A percentile compares a stretch with the other conserved stretches of the same genome.
Conservation (phyloP, 2,888 invertebrate species). For the Hydropsyche betteni region DNA sequence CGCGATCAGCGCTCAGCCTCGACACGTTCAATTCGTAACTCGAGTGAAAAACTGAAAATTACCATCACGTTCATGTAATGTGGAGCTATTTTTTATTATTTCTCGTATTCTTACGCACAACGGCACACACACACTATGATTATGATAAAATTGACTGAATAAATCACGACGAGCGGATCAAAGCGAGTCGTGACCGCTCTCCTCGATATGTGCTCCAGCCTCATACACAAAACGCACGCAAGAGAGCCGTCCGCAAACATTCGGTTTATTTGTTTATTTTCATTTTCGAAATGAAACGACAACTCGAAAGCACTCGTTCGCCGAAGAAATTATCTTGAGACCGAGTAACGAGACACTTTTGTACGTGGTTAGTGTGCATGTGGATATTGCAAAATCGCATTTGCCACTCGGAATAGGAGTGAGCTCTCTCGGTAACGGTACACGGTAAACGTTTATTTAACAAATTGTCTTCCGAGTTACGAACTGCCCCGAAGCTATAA, state of each 20-base stretch:
- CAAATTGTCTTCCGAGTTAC: slow-evolving; percentile 43
- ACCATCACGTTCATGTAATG: neutral
- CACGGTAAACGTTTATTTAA: slow-evolving; percentile 38
- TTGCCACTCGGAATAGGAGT: neutral
- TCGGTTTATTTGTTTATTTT: neutral
- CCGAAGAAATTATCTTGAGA: no score
- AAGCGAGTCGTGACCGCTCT: slow-evolving; percentile 10
- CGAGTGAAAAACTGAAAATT: slow-evolving; percentile 13
- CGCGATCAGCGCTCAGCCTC: no score
- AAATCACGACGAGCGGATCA: slow-evolving; percentile 29
- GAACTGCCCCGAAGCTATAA: slow-evolving; percentile 28
- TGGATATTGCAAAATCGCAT: no score
- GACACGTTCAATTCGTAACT: neutral
- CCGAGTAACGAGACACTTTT: no score
- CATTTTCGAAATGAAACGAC: neutral
- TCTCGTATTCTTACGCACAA: neutral
- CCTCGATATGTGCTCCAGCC: neutral
- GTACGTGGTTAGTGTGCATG: no score
- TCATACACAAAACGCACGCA: neutral
- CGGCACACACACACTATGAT: neutral
- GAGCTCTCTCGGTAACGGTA: slow-evolving; percentile 37
- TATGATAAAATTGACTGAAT: slow-evolving; percentile 23
- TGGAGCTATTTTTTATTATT: slow-evolving; percentile 3
- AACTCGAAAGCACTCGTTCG: no score
- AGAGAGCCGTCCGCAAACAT: neutral